Conservation (phyloP, 1,140 invertebrate species). For the Drosophila sp. region DNA sequence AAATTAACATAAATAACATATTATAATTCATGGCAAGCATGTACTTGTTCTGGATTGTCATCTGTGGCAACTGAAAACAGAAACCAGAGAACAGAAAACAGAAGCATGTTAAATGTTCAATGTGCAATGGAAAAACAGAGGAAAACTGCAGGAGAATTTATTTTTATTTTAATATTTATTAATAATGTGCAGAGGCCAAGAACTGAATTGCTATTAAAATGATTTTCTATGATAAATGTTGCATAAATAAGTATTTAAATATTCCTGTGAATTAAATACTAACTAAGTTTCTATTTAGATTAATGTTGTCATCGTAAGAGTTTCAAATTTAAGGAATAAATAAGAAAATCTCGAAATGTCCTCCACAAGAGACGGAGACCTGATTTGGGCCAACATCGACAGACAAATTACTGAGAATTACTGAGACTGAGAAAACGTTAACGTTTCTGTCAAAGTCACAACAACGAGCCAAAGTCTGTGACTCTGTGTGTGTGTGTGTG, state of each 20-base stretch:
- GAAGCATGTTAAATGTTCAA: neutral
- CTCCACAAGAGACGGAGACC: conserved; percentile 12
- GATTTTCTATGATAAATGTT: too few species aligned
- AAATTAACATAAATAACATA: conserved; percentile 53
- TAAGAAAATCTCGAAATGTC: conserved; percentile 9
- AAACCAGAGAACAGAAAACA: conserved; percentile 28
- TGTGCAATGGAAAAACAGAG: conserved; percentile 5
- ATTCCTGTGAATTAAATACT: neutral
- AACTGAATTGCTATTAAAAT: conserved; percentile 3
- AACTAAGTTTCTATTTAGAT: neutral
- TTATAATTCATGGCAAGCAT: conserved; percentile 47
- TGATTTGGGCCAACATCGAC: conserved; percentile 34
- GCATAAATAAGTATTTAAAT: too few species aligned
- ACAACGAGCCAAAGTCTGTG: conserved; percentile 24
- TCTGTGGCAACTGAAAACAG: conserved; percentile 29
- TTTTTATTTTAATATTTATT: conserved; percentile 10
- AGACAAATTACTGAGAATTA: conserved; percentile 54
- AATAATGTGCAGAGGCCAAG: neutral
- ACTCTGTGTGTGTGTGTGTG: neutral
- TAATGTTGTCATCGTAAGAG: neutral
- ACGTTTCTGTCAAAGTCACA: conserved; percentile 44
- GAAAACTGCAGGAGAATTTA: neutral
- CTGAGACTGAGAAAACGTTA: conserved; percentile 45
- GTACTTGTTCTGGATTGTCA: conserved; percentile 33
- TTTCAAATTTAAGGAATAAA: neutral